A percentile compares a stretch with the other conserved stretches of the same genome.
Conservation (phyloP, 2,797 vertebrate species). For the Thaleichthys pacificus region DNA sequence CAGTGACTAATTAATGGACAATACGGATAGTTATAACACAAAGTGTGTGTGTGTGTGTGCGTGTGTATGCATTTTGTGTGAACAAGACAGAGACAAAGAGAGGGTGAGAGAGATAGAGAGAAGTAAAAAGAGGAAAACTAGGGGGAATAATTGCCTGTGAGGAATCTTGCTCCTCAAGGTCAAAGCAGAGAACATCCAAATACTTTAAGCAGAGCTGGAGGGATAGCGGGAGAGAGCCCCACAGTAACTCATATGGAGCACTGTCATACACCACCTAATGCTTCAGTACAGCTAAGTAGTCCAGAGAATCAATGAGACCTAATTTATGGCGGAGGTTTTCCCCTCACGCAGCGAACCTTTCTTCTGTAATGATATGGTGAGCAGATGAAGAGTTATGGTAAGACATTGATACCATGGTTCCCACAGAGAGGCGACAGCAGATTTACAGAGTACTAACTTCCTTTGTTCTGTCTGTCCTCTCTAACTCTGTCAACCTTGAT, state of each 20-base stretch:
- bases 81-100: not conserved
- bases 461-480: not conserved
- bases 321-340: slow-evolving; percentile 17
- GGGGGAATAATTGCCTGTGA: not conserved
- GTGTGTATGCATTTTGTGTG: not conserved
- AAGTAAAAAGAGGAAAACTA: not conserved
- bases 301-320: slow-evolving; percentile 26
- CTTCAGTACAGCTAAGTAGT: not conserved
- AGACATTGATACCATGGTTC: not conserved
- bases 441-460: not conserved
- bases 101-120: not conserved
- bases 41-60: not conserved
- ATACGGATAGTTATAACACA: not conserved
- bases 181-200: not conserved
- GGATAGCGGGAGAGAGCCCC: not conserved
- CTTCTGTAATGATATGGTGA: slow-evolving; percentile 5
- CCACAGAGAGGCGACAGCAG: not conserved
- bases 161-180: not conserved
- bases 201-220: not conserved
- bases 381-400: not conserved
- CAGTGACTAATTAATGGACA: not conserved
- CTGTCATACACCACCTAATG: slow-evolving; percentile 13
- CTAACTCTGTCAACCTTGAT: not conserved
- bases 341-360: slow-evolving; percentile 6
- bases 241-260: not conserved